Evolutionary conservation across 2,797 vertebrate species (phyloP).

Genomic region (Heterohyrax brucei): DNA sequence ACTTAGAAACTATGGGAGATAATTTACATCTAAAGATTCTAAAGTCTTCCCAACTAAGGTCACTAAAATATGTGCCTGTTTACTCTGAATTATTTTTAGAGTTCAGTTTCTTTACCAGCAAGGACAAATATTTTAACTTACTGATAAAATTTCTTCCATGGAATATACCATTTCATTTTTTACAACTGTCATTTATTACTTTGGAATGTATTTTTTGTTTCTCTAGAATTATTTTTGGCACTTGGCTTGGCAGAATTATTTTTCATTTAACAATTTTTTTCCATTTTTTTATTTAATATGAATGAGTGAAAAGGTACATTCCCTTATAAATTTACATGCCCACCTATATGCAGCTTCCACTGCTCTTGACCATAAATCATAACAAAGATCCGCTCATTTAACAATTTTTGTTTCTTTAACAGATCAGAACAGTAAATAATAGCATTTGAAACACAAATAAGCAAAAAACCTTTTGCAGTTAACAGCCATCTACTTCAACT

Average conservation of each 20-base stretch:
- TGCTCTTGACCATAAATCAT: too few species aligned
- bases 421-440: not conserved
- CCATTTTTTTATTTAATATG: too few species aligned
- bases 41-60: not conserved
- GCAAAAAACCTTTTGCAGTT: not conserved
- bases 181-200: not conserved
- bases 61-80: not conserved
- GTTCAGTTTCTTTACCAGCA: not conserved
- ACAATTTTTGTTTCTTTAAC: not conserved
- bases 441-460: not conserved
- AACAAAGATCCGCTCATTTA: too few species aligned
- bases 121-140: not conserved
- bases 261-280: not conserved
- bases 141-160: not conserved
- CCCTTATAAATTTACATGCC: too few species aligned
- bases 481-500: not conserved
- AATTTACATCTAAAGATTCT: not conserved
- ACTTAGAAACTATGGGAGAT: not conserved
- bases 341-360: too few species aligned
- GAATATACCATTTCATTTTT: not conserved
- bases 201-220: constrained; percentile 11
- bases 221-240: not conserved
- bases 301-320: too few species aligned
- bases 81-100: not conserved
- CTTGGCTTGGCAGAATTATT: not conserved